Base-by-base conservation (phyloP, 1,140 invertebrate genomes). In the Glossosoma conforme region DNA sequence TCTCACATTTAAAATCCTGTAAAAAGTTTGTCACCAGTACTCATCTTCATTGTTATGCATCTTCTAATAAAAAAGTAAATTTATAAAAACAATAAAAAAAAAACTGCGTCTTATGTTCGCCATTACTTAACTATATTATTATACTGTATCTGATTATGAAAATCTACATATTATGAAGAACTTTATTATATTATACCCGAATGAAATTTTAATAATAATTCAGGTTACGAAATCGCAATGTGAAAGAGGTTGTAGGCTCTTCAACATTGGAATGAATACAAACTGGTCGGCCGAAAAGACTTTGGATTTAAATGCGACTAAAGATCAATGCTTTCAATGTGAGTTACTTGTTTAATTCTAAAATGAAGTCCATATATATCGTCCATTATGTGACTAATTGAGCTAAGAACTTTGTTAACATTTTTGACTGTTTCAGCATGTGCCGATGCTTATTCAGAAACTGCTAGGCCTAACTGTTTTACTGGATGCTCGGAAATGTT, bases 321-420 rank as follows among this genome's bases (percentile, higher is more conserved):
- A 46, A 44, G 56, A 58, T 19, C 45, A 53, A 44, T 58, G 56
- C 28, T 46, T 18, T 5, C 42, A 53, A 36, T 47, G 56, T 58
- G 46, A 50, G 56, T 56, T 18, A 17, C 10, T 25, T 33, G 33
- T 4, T 8, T 35, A 5, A n/a, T n/a, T n/a, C n/a, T n/a, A n/a
- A 30, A 30, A 30, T 9, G n/a, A 30, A 9, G n/a, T 30, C 8
- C 25, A 30, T 30, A 30, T 30, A n/a, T 30, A 30, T 30, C n/a
- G 25, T 9, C 25, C 25, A 30, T 9, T 9, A 30, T 30, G n/a
- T 30, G n/a, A 30, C n/a, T 30, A 9, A 30, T n/a, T n/a, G n/a
- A n/a, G n/a, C n/a, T n/a, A n/a, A n/a, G n/a, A n/a, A n/a, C n/a
- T n/a, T n/a, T 36, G 25, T 18, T 28, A 41, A 37, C 13, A 14